Evolutionary conservation across 2,888 invertebrate genomes (phyloP), one percentile per base, ranked within the genome.

Genomic region (Phaonia tiefii): DNA sequence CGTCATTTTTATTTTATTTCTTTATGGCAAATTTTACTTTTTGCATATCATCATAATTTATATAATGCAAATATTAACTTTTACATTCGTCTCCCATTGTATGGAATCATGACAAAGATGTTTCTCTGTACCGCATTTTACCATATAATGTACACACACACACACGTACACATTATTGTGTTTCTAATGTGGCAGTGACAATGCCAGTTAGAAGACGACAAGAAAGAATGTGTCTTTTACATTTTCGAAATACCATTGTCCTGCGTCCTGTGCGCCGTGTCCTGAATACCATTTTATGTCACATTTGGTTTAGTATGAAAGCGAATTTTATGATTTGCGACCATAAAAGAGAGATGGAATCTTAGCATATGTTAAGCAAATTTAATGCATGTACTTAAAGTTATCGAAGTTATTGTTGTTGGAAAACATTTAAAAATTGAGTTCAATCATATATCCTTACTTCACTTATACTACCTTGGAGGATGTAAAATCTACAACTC

Each of bases 21-120:
- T 22, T 13, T 42, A 13, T 37, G 17, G 39, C 11, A 63, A 11
- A 20, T 42, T 63, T 42, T 22, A 25, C 22, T 54, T 56, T 51
- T 25, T 63, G 42, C 63, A 63, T 63, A 63, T 63, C 42, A 63
- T 42, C 63, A 63, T 69, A 69, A 69, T 54, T 69, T 25, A 56
- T 56, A 69, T 22, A 56, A 54, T 20, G 54, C 54, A 69, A 69
- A 56, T 69, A 69, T 69, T 69, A 69, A 69, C 54, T 69, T 54
- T 69, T 54, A 37, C 54, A 69, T 69, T 54, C 22, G 51, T 69
- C 54, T 60, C 17, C n/a, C 39, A 10, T 37, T 54, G 22, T 4
- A 17, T 20, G 39, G 10, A 63, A 42, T 22, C 13, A 63, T 63
- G 63, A 42, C 63, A 63, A 63, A 42, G 63, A 39, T 60, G 63